Percentiles rank a stretch among this genome's conserved stretches.
These are phyloP conservation scores for Melieria omissa DNA, from an alignment of 2,888 invertebrate species.

Conservation along the genomic window DNA sequence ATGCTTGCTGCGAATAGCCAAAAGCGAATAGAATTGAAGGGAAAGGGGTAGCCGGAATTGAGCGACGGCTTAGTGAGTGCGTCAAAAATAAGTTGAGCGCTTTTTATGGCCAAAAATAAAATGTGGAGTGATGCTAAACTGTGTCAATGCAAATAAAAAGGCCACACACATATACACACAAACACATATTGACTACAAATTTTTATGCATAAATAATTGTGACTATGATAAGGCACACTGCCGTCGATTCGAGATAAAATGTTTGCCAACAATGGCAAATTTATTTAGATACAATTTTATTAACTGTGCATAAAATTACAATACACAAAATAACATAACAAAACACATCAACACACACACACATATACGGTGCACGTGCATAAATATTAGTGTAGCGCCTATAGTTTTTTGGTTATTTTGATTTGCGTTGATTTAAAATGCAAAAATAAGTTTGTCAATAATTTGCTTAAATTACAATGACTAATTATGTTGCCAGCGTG, in stretches of 20 bases:
- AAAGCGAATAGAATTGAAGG: no score
- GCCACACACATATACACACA: neutral
- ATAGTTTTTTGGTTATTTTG: neutral
- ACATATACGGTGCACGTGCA: no score
- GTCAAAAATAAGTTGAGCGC: constrained; percentile 1
- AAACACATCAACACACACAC: neutral
- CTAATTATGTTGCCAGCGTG: no score
- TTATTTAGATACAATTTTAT: constrained; percentile 18
- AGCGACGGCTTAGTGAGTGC: neutral
- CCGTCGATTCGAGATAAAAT: neutral
- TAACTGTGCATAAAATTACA: constrained; percentile 5
- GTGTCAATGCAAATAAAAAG: neutral
- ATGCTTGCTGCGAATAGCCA: no score
- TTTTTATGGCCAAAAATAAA: neutral
- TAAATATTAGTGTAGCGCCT: neutral
- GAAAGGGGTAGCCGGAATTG: no score
- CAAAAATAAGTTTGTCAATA: neutral
- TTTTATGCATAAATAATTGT: neutral
- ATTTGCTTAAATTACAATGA: neutral
- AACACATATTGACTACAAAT: neutral
- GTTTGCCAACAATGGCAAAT: constrained; percentile 6
- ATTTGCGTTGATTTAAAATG: neutral
- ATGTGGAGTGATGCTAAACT: neutral
- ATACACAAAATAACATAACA: neutral
- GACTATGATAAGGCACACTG: neutral